Evolutionary conservation across 35 echinoderm and acorn worm genomes (phyloP).

Genomic region (Heliocidaris erythrogramma): DNA sequence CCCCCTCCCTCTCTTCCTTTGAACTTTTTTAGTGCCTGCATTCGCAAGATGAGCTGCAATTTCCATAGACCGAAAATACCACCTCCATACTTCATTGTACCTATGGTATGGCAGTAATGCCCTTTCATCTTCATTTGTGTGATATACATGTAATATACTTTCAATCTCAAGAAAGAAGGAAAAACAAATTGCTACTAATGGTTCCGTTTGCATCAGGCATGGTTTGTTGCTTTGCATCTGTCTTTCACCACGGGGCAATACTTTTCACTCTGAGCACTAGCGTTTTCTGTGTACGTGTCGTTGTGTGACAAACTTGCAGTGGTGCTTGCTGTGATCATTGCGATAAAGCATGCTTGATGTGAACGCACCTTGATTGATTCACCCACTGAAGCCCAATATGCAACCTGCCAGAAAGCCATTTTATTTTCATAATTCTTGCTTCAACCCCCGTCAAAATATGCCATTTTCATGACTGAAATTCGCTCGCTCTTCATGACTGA

Average conservation of each 20-base stretch:
- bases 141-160: background rate
- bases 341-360: background rate
- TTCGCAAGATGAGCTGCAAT: background rate
- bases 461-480: background rate
- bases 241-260: background rate
- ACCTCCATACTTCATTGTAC: background rate
- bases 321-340: background rate
- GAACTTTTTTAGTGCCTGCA: constrained; percentile 12
- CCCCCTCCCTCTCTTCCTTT: constrained; percentile 2
- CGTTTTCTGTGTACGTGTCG: background rate
- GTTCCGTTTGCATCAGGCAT: background rate
- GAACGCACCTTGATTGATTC: background rate
- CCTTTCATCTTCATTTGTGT: background rate
- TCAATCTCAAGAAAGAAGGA: background rate
- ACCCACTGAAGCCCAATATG: background rate
- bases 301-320: background rate
- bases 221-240: background rate
- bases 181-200: background rate
- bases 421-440: background rate
- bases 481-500: background rate
- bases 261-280: background rate
- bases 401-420: background rate
- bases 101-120: background rate
- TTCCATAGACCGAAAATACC: constrained; percentile 3
- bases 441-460: background rate